Evolutionary conservation across 2,797 vertebrate genomes (phyloP).

Genomic region (Neosilurus mollespiculum): DNA sequence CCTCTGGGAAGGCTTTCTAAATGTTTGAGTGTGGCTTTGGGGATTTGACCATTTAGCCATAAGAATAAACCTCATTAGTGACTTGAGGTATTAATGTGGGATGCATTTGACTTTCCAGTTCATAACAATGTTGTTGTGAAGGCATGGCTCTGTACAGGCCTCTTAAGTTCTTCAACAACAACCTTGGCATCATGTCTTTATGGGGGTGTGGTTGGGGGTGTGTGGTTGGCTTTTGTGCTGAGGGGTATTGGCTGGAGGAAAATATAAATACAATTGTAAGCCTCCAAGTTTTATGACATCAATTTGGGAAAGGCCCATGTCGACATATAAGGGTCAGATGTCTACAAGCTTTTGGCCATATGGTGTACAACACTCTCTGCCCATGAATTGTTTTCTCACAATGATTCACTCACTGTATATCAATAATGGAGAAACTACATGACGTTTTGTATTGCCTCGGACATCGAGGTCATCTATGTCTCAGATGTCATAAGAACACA

Average conservation of each 20-base stretch:
- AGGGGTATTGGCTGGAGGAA: not conserved
- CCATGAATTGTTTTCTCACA: not conserved
- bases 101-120: too few relatives aligned
- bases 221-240: not conserved
- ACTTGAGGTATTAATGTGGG: not conserved
- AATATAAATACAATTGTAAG: not conserved
- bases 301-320: not conserved
- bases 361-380: not conserved
- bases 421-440: not conserved
- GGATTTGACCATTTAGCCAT: not conserved
- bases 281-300: not conserved
- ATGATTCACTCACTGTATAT: not conserved
- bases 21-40: not conserved
- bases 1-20: not conserved
- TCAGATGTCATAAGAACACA: slow-evolving; percentile 1
- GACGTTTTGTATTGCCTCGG: not conserved
- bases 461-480: not conserved
- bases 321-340: not conserved
- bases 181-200: not conserved
- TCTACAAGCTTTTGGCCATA: not conserved
- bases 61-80: not conserved
- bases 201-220: too few relatives aligned
- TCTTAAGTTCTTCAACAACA: not conserved
- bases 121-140: not conserved
- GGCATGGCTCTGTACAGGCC: not conserved